These are phyloP conservation scores for Himalopsyche anomala DNA, from an alignment of 2,888 invertebrate species.

Conservation along the genomic window DNA sequence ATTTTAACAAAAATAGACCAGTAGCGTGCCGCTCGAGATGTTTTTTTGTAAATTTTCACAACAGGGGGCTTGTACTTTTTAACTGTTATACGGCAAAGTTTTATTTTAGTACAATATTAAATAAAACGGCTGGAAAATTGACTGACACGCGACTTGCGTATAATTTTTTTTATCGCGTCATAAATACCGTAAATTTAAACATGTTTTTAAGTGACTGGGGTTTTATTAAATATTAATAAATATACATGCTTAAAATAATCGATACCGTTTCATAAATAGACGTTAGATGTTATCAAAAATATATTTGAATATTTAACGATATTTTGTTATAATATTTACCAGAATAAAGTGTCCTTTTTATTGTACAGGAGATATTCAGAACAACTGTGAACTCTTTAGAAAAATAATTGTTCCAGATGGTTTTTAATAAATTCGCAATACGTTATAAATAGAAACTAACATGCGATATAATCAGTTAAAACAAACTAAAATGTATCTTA, in stretches of 20 bases:
- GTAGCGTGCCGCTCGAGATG: slow-evolving; percentile 2
- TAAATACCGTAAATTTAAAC: slow-evolving; percentile 12
- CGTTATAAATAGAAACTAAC: too few relatives aligned
- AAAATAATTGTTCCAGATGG: too few relatives aligned
- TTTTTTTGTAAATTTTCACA: slow-evolving; percentile 4
- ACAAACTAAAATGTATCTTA: too few relatives aligned
- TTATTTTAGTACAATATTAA: slow-evolving; percentile 12
- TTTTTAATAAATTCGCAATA: too few relatives aligned
- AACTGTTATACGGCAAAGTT: slow-evolving; percentile 7
- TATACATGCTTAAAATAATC: background rate
- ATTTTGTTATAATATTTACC: too few relatives aligned
- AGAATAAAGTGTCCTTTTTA: too few relatives aligned
- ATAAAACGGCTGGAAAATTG: slow-evolving; percentile 5
- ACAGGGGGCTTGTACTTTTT: slow-evolving; percentile 28
- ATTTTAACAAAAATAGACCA: slow-evolving; percentile 18
- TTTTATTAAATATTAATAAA: slow-evolving; percentile 12
- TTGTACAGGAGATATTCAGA: too few relatives aligned
- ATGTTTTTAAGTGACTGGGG: background rate
- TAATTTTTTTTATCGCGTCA: background rate
- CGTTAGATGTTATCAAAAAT: too few relatives aligned
- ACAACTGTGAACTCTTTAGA: too few relatives aligned
- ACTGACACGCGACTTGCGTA: slow-evolving; percentile 30
- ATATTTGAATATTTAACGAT: too few relatives aligned
- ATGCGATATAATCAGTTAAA: too few relatives aligned
- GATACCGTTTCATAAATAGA: too few relatives aligned